Percentiles rank a stretch among this genome's conserved stretches.
Conservation (phyloP, 2,113 vertebrate species). For the Dasypus novemcinctus region DNA sequence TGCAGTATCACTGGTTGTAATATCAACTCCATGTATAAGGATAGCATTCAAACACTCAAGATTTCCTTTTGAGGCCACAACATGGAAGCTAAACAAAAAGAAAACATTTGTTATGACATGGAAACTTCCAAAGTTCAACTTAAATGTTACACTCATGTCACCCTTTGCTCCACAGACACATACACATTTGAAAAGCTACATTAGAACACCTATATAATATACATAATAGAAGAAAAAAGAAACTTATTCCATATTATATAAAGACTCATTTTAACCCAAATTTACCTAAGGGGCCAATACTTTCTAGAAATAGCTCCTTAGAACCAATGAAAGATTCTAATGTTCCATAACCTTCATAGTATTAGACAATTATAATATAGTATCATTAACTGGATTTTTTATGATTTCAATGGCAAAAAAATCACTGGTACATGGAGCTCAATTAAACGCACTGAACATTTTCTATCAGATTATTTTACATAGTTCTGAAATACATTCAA, state of each 20-base stretch:
- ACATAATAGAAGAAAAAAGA: background rate
- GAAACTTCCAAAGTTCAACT: slow-evolving; percentile 3
- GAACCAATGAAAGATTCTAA: background rate
- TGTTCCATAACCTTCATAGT: background rate
- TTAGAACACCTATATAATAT: background rate
- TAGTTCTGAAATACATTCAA: slow-evolving; percentile 9
- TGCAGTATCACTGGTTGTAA: slow-evolving; percentile 91
- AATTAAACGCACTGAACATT: background rate
- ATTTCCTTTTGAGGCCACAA: slow-evolving; percentile 94
- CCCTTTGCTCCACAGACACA: background rate
- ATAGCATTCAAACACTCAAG: slow-evolving; percentile 94
- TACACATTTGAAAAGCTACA: background rate
- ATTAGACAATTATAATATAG: background rate
- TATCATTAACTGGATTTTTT: background rate
- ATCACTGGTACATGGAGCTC: background rate
- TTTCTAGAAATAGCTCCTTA: background rate
- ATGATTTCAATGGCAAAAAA: slow-evolving; percentile 20
- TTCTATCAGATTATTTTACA: slow-evolving; percentile 23
- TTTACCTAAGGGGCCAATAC: background rate
- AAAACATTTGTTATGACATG: background rate
- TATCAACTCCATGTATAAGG: slow-evolving; percentile 91
- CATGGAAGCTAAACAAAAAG: slow-evolving; percentile 89
- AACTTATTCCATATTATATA: background rate
- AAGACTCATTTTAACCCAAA: slow-evolving; percentile 25
- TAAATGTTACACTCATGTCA: background rate